Evolutionary conservation across 1,140 invertebrate genomes (phyloP).

Genomic region (Microplitis demolitor): DNA sequence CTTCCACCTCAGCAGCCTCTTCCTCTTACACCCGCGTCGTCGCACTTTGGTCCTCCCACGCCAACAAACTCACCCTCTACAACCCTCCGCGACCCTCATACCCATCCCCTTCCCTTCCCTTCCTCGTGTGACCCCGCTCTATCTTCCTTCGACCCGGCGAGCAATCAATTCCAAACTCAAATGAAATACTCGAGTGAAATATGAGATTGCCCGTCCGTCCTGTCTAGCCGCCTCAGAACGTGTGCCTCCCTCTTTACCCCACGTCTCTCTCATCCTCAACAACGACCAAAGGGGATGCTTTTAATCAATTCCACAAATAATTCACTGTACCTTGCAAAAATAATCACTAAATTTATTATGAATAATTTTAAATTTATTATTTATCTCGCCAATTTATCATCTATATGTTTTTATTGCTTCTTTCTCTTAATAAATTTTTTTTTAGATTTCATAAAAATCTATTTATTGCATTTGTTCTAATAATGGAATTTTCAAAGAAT

Average conservation of each 20-base stretch:
- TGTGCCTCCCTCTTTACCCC: neutral
- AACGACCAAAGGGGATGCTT: constrained; percentile 2
- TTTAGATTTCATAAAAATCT: neutral
- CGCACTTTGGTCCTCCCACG: neutral
- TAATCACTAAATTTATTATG: neutral
- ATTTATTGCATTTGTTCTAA: too few species aligned
- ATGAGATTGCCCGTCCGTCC: constrained; percentile 32
- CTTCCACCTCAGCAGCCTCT: neutral
- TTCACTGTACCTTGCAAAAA: constrained; percentile 1
- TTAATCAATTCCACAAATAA: constrained; percentile 22
- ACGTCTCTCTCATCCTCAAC: neutral
- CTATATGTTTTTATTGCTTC: too few species aligned
- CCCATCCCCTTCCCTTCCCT: neutral
- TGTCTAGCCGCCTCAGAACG: constrained; percentile 24
- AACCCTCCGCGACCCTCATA: neutral
- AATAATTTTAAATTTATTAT: neutral
- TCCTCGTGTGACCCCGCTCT: constrained; percentile 7
- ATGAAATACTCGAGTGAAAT: constrained; percentile 38
- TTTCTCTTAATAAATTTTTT: neutral
- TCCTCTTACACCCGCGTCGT: neutral
- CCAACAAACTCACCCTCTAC: neutral
- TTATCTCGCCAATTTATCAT: neutral
- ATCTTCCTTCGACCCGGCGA: constrained; percentile 25
- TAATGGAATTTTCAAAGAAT: too few species aligned
- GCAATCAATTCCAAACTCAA: constrained; percentile 37